phyloP scores from a whole-genome alignment of 2,113 vertebrate genomes.

The Phrynocephalus versicolor region DNA sequence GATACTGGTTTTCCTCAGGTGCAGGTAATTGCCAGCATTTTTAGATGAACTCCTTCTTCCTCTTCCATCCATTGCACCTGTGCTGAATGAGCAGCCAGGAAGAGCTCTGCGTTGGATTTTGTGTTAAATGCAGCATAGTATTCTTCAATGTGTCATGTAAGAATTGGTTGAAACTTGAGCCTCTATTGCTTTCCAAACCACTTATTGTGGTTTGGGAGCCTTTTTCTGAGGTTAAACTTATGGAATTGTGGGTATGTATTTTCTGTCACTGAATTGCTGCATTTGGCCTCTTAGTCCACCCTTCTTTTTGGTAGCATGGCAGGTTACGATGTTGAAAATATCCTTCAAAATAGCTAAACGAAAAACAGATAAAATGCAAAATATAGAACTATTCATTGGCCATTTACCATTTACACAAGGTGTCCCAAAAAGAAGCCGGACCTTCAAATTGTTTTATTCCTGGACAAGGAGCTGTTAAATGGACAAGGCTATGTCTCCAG shows the following conservation, averaged over 20 bases:
- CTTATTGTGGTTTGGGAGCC: background rate
- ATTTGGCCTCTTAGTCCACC: background rate
- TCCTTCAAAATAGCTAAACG: background rate
- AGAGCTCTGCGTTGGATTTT: background rate
- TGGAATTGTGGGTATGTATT: background rate
- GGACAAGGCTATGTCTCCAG: too few relatives aligned
- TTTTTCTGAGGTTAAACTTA: constrained; percentile 31
- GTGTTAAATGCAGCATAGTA: background rate
- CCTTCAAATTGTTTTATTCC: background rate
- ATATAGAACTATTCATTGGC: background rate
- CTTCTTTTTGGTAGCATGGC: background rate
- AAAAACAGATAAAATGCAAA: background rate
- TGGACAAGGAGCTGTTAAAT: background rate
- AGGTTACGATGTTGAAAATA: background rate
- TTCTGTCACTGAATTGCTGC: background rate
- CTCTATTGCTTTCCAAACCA: rapidly evolving
- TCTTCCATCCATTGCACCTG: constrained; percentile 36
- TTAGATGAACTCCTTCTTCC: background rate
- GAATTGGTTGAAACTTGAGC: constrained; percentile 20
- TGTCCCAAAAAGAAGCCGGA: background rate
- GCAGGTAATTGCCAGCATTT: background rate
- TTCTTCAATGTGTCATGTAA: constrained; percentile 8
- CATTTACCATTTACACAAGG: background rate
- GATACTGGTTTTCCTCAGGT: constrained; percentile 55
- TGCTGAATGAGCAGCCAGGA: background rate